Conservation (phyloP, 2,888 invertebrate genomes). For the Suillia variegata region DNA sequence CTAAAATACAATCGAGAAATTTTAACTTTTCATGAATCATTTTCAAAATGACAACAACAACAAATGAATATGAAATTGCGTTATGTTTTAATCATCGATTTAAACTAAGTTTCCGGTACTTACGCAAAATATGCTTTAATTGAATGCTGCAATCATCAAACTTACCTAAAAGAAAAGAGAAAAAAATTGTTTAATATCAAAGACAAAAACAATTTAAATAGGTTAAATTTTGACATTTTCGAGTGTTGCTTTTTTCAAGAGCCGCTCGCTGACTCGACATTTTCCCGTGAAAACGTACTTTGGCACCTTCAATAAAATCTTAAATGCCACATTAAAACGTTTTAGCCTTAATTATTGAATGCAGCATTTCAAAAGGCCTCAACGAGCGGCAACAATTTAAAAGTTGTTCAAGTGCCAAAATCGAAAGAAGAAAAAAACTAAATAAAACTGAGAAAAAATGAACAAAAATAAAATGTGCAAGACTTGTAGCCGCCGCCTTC, state of each 20-base stretch:
- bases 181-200: no score
- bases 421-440: not conserved
- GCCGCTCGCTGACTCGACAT: no score
- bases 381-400: not conserved
- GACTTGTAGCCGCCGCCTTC: constrained; percentile 4
- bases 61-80: no score
- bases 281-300: no score
- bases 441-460: not conserved
- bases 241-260: not conserved
- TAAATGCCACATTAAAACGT: not conserved
- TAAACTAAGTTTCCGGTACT: no score
- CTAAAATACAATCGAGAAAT: no score
- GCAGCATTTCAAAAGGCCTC: not conserved
- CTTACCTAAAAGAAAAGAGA: no score
- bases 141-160: no score
- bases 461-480: not conserved
- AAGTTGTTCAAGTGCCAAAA: not conserved
- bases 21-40: no score
- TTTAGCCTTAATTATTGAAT: not conserved
- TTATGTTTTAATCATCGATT: no score
- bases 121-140: no score
- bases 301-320: not conserved
- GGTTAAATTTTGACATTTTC: not conserved
- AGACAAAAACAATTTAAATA: not conserved
- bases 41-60: no score